Conservation (phyloP, 2,797 vertebrate genomes). For the Falco peregrinus region DNA sequence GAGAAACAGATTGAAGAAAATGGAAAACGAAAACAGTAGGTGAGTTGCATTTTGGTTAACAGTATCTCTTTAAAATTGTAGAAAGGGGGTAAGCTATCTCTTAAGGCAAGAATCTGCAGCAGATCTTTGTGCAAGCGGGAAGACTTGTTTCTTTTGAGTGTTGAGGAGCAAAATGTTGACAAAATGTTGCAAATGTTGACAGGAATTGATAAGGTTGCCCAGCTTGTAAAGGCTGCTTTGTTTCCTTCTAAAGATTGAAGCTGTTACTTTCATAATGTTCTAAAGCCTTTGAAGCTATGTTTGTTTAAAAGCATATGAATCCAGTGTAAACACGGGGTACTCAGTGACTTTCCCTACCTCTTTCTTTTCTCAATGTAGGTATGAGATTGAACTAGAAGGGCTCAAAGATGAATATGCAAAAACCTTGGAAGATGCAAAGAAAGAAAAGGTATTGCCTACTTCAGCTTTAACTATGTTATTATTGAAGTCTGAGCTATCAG, state of each 20-base stretch:
- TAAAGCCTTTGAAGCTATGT: neutral
- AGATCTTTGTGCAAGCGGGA: neutral
- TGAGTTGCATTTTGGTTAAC: slow-evolving; percentile 49
- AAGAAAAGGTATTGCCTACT: slow-evolving; percentile 88
- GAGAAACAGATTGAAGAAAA: slow-evolving; percentile 85
- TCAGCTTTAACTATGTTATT: neutral
- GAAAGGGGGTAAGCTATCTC: neutral
- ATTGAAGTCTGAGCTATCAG: neutral
- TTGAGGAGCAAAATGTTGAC: neutral
- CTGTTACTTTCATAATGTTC: neutral
- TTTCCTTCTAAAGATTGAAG: neutral
- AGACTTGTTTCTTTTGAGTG: neutral
- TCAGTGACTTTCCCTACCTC: neutral
- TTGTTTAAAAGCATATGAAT: neutral
- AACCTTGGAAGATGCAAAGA: slow-evolving; percentile 88
- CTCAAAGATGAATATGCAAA: slow-evolving; percentile 88
- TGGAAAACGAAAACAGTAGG: slow-evolving; percentile 94
- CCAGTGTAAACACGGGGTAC: neutral
- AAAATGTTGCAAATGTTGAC: neutral
- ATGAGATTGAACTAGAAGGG: slow-evolving; percentile 90
- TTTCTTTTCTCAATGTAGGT: slow-evolving; percentile 73
- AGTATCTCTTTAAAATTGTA: neutral
- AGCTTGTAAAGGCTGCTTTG: neutral
- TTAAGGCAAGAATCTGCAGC: neutral
- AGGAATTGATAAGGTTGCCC: neutral